Percentiles rank a stretch among this genome's conserved stretches.
Evolutionary conservation across 1,140 invertebrate species (phyloP).

Genomic region (Ladona fulva): DNA sequence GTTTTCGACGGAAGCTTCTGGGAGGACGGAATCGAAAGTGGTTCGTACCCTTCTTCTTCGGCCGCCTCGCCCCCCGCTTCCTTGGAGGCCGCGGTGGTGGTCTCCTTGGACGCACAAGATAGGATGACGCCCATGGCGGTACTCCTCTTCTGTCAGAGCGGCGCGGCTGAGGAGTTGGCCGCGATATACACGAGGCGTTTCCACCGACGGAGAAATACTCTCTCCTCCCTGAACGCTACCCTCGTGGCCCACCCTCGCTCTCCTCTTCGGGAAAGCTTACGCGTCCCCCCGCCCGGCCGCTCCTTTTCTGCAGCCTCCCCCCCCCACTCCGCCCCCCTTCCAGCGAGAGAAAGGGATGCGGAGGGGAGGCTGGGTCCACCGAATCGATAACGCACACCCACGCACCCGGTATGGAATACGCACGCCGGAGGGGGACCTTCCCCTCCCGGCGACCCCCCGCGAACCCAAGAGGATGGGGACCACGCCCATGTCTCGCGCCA

Average conservation of each 20-base stretch:
- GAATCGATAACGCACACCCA: not conserved
- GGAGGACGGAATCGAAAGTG: no score
- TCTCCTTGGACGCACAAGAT: not conserved
- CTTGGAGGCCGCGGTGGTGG: not conserved
- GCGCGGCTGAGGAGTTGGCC: not conserved
- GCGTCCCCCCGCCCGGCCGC: not conserved
- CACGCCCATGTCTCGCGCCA: not conserved
- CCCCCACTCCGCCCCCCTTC: not conserved
- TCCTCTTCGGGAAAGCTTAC: not conserved
- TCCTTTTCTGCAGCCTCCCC: not conserved
- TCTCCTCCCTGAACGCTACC: not conserved
- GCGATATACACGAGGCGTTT: not conserved
- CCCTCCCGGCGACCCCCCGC: not conserved
- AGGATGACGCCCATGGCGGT: not conserved
- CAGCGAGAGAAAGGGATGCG: not conserved
- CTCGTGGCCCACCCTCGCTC: not conserved
- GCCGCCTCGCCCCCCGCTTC: not conserved
- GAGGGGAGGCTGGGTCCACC: conserved; percentile 3
- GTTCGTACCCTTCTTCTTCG: not conserved
- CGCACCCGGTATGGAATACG: not conserved
- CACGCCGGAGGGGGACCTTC: not conserved
- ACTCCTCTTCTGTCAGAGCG: not conserved
- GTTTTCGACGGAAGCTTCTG: no score
- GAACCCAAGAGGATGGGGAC: not conserved
- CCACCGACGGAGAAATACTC: not conserved